Base-by-base conservation (phyloP, 2,797 vertebrate genomes). In the Xenops minutus region DNA sequence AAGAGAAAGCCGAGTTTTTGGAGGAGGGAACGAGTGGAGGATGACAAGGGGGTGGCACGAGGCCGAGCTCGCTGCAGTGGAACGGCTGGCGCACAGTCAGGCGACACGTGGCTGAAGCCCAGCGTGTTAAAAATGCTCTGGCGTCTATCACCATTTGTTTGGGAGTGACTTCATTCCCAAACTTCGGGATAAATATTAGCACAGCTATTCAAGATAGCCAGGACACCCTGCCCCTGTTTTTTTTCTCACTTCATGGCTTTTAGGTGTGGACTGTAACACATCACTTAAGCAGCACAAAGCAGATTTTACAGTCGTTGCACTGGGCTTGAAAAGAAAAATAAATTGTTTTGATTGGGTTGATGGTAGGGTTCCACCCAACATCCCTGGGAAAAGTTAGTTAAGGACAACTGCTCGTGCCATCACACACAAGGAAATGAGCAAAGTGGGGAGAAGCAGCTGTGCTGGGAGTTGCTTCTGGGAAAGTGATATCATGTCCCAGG, bases 221-320 rank as follows among this genome's bases (percentile, higher is more conserved):
- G 75, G 82, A 91, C 82, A 87, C 75, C 56, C 67, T 5, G 43
- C 71, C 92, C 72, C 84, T 92, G 82, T 52, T 7, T 49, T 85
- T 93, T 90, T 81, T 74, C 84, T 93, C 90, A 58, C 69, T 94
- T 95, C 69, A 64, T 94, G 78, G 81, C 51, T 91, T 95, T 96
- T 95, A 92, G 93, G 81, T 92, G 90, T 96, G 94, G 89, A 91
- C 89, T 93, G 44, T 85, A 93, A 94, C 88, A 89, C 85, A 67
- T 92, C 62, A 9, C 84, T 88, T 62, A 29, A 63, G 51, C 41
- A 49, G 76, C 88, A 74, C 81, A 93, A 94, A 96, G 66, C 82
- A 93, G 79, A 90, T 92, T 94, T 87, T 85, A 61, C 64, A 91
- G 63, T 61, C 43, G 34, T 54, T 67, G 74, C 82, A 18, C 49